Conservation (phyloP, 2,797 vertebrate species). For the Sebastes cheni region DNA sequence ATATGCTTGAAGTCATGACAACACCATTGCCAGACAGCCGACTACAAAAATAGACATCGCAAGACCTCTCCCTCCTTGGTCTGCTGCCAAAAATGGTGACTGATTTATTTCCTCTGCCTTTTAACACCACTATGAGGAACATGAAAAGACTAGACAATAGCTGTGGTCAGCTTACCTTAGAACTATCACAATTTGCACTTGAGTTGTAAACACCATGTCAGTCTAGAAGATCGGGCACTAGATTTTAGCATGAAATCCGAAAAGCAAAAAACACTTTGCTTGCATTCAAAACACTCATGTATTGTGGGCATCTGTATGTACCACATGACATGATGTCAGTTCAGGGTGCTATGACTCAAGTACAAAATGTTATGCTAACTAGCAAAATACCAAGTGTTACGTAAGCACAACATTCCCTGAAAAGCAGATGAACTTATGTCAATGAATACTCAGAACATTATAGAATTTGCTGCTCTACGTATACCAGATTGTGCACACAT, state of each 20-base stretch:
- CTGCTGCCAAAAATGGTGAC: neutral
- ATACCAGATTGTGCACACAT: neutral
- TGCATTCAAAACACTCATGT: neutral
- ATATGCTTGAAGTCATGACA: neutral
- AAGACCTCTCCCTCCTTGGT: neutral
- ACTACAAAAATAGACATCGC: conserved; percentile 9
- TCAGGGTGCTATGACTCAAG: neutral
- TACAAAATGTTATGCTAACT: neutral
- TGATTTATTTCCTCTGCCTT: neutral
- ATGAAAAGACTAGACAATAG: neutral
- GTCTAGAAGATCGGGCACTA: neutral
- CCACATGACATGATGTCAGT: neutral
- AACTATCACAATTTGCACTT: neutral
- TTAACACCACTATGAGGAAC: neutral
- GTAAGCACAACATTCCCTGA: neutral
- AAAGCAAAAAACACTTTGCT: neutral
- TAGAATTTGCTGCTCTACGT: neutral
- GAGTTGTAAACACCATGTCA: neutral
- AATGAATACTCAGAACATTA: neutral
- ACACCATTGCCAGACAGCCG: neutral
- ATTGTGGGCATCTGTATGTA: neutral
- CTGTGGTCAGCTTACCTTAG: neutral
- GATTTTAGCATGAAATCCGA: neutral
- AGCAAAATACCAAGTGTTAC: neutral
- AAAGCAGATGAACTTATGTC: neutral